phyloP scores from a whole-genome alignment of 2,888 invertebrate genomes.

The Tineola bisselliella region DNA sequence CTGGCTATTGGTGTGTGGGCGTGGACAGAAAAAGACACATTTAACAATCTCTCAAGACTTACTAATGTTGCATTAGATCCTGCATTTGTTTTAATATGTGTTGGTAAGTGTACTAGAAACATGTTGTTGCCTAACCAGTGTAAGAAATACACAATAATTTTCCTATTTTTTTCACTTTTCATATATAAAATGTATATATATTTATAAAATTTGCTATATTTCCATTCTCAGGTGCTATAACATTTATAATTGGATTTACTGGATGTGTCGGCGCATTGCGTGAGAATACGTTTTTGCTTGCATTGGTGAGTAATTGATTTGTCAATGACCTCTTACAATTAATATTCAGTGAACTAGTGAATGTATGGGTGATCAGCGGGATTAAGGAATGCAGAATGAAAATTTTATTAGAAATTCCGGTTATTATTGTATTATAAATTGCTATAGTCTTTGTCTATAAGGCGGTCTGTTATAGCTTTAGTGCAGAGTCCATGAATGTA shows the following conservation, averaged over 20 bases:
- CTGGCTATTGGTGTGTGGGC: conserved; percentile 96
- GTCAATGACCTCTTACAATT: neutral
- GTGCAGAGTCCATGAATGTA: no score
- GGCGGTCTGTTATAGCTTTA: no score
- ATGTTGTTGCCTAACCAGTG: no score
- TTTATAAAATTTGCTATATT: no score
- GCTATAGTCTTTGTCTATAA: no score
- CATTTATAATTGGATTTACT: conserved; percentile 96
- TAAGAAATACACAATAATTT: no score
- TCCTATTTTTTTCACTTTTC: neutral
- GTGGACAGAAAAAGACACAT: conserved; percentile 97
- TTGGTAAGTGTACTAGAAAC: conserved; percentile 76
- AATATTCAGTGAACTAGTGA: no score
- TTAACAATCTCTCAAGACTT: conserved; percentile 86
- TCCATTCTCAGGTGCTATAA: conserved; percentile 81
- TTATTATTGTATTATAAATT: no score
- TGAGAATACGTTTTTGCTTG: conserved; percentile 95
- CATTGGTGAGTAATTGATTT: conserved; percentile 76
- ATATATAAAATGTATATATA: no score
- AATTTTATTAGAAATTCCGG: no score
- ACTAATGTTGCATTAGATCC: conserved; percentile 94
- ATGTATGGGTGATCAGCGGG: no score
- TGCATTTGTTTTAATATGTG: conserved; percentile 92
- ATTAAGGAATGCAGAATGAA: no score
- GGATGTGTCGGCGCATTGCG: conserved; percentile 96